Percentiles rank a stretch among this genome's conserved stretches.
These are phyloP conservation scores for Champsocephalus esox DNA, from an alignment of 2,797 vertebrate species.

Conservation along the genomic window DNA sequence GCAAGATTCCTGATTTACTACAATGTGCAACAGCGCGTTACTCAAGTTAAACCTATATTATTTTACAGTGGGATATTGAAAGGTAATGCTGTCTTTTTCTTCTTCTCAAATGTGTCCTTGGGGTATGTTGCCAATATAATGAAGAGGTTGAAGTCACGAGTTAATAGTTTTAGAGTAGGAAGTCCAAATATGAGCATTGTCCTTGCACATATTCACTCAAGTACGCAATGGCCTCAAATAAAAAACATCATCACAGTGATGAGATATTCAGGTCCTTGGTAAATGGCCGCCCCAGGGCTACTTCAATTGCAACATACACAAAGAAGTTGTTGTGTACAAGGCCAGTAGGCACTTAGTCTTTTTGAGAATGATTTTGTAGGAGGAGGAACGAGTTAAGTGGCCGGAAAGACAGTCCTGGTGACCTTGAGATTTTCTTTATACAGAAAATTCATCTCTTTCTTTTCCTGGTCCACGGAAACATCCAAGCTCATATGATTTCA, in stretches of 20 bases:
- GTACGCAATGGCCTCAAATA: slow-evolving; percentile 35
- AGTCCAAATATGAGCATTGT: slow-evolving; percentile 7
- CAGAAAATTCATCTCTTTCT: neutral
- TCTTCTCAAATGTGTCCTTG: neutral
- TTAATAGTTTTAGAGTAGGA: slow-evolving; percentile 1
- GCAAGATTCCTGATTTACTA: neutral
- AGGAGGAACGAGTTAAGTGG: slow-evolving; percentile 11
- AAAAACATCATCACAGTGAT: slow-evolving; percentile 46
- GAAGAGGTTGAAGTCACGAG: neutral
- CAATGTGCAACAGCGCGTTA: neutral
- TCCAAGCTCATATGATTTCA: too few relatives aligned
- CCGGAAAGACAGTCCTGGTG: slow-evolving; percentile 21
- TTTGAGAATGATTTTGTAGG: slow-evolving; percentile 25
- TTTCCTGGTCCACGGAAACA: too few relatives aligned
- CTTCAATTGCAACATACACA: slow-evolving; percentile 28
- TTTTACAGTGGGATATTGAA: neutral
- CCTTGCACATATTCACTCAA: slow-evolving; percentile 4
- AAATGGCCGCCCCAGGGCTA: slow-evolving; percentile 33
- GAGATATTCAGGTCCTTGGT: slow-evolving; percentile 25
- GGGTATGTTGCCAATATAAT: neutral
- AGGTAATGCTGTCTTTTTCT: neutral
- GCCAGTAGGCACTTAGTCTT: slow-evolving; percentile 15
- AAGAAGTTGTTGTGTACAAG: slow-evolving; percentile 11
- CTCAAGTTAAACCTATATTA: neutral
- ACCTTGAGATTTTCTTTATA: slow-evolving; percentile 4